Conservation (phyloP, 1,140 invertebrate species). For the Conus ventricosus region DNA sequence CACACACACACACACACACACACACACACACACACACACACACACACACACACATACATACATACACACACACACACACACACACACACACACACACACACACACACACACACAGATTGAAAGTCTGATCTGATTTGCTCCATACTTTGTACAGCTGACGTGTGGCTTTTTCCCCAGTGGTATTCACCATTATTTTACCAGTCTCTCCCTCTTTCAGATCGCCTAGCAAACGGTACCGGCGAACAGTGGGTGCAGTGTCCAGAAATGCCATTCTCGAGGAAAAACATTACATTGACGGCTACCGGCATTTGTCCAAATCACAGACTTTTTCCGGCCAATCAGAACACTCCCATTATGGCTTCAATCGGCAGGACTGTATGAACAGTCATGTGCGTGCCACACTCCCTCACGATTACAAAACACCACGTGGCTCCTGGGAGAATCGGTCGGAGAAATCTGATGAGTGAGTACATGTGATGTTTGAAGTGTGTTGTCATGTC, state of each 20-base stretch:
- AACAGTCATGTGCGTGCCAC: slow-evolving; percentile 64
- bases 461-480: slow-evolving; percentile 60
- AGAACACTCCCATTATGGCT: slow-evolving; percentile 50
- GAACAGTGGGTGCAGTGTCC: slow-evolving; percentile 75
- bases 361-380: slow-evolving; percentile 61
- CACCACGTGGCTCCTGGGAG: slow-evolving; percentile 52
- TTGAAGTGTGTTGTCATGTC: slow-evolving; percentile 54
- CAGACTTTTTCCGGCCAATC: slow-evolving; percentile 64
- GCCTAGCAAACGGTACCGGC: slow-evolving; percentile 80
- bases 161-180: too few relatives aligned
- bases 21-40: too few relatives aligned
- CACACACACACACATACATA: too few relatives aligned
- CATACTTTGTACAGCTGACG: too few relatives aligned
- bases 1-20: too few relatives aligned
- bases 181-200: not conserved
- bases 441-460: slow-evolving; percentile 67
- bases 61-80: too few relatives aligned
- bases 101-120: too few relatives aligned
- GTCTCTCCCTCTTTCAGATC: slow-evolving; percentile 75
- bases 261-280: slow-evolving; percentile 74
- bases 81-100: not conserved
- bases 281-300: slow-evolving; percentile 74
- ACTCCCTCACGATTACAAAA: slow-evolving; percentile 70
- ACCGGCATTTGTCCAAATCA: slow-evolving; percentile 68
- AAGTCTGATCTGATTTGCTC: too few relatives aligned